phyloP scores from a whole-genome alignment of 2,113 vertebrate genomes.

The Chionomys nivalis region DNA sequence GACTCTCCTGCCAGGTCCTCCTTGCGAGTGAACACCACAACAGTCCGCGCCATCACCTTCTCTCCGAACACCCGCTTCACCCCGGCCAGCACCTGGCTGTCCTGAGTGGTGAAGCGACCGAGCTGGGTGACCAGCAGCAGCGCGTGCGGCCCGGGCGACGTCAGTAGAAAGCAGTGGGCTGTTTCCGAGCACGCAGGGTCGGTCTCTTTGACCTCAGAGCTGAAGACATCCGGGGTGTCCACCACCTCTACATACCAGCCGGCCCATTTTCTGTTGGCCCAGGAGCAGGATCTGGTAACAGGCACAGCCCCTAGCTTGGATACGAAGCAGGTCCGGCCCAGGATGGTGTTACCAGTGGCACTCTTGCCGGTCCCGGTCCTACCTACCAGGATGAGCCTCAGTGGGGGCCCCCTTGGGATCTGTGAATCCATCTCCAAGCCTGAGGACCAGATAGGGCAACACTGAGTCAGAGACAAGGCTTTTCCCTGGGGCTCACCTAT shows the following conservation, averaged over 20 bases:
- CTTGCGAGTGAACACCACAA: slow-evolving; percentile 49
- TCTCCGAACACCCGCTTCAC: neutral
- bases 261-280: neutral
- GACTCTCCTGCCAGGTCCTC: slow-evolving; percentile 28
- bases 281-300: slow-evolving; percentile 80
- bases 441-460: neutral
- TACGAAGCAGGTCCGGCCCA: neutral
- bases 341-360: slow-evolving; percentile 57
- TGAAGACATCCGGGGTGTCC: neutral
- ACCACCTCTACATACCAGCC: slow-evolving; percentile 72
- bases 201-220: neutral
- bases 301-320: slow-evolving; percentile 73
- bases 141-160: neutral
- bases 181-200: neutral
- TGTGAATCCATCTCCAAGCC: neutral
- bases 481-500: accelerated
- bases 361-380: slow-evolving; percentile 4
- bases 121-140: neutral
- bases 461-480: neutral
- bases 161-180: neutral
- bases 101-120: neutral
- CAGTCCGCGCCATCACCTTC: neutral
- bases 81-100: accelerated
- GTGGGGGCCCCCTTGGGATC: neutral
- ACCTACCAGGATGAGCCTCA: slow-evolving; percentile 52